A percentile compares a stretch with the other conserved stretches of the same genome.
phyloP scores from a whole-genome alignment of 2,797 vertebrate species.

The Poeciliopsis paucimaculata region DNA sequence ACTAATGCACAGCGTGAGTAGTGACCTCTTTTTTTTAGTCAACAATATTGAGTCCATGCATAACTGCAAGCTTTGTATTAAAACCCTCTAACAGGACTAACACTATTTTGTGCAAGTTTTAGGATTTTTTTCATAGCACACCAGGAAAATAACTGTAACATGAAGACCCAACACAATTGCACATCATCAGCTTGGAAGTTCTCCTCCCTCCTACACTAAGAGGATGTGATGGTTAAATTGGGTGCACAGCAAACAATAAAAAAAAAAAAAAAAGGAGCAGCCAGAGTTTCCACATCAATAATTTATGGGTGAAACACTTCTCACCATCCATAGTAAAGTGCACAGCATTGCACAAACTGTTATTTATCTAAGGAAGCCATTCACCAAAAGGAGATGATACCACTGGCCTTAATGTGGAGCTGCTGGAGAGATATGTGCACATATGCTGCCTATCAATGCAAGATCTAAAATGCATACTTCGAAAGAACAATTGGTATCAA shows the following conservation, averaged over 20 bases:
- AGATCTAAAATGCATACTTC: background rate
- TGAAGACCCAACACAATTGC: background rate
- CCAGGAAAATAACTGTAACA: background rate
- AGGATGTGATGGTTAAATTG: slow-evolving; percentile 1
- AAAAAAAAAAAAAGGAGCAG: background rate
- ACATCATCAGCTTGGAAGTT: background rate
- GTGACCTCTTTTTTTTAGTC: background rate
- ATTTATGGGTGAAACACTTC: slow-evolving; percentile 4
- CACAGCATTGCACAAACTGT: background rate
- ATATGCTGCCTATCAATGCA: background rate
- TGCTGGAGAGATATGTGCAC: background rate
- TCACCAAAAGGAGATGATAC: background rate
- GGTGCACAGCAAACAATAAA: background rate
- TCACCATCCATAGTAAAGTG: background rate
- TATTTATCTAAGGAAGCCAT: slow-evolving; percentile 2
- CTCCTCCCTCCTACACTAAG: background rate
- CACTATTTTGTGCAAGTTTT: background rate
- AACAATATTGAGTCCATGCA: background rate
- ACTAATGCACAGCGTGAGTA: background rate
- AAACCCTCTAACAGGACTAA: background rate
- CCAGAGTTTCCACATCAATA: slow-evolving; percentile 5
- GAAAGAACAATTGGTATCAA: background rate
- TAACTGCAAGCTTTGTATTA: background rate
- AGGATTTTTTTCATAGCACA: background rate
- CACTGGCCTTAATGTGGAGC: background rate